phyloP scores from a whole-genome alignment of 2,888 invertebrate species.

The Artemia sinica region DNA sequence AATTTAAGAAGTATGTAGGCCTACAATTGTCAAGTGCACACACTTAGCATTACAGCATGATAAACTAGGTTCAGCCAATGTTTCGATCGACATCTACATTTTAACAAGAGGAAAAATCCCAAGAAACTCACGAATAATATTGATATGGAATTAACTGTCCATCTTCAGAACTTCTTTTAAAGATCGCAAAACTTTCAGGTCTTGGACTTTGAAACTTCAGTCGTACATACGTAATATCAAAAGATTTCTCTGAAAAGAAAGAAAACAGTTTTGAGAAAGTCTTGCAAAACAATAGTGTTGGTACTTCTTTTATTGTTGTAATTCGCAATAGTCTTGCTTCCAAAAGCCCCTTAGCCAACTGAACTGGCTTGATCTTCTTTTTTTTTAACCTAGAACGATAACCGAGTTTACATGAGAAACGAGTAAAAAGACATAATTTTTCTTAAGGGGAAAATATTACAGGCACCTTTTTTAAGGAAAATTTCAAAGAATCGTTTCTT shows the following conservation, averaged over 20 bases:
- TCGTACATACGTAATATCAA: constrained; percentile 89
- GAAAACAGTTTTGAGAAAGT: background rate
- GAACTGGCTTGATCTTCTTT: too few relatives aligned
- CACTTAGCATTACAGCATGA: too few relatives aligned
- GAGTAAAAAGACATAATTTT: too few relatives aligned
- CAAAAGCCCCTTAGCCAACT: too few relatives aligned
- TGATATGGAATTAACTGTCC: constrained; percentile 77
- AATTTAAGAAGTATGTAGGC: too few relatives aligned
- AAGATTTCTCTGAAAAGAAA: constrained; percentile 31
- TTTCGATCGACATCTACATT: background rate
- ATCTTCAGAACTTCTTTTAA: constrained; percentile 58
- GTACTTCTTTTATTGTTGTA: background rate
- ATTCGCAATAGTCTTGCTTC: background rate
- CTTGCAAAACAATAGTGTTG: background rate
- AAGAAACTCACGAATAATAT: constrained; percentile 51
- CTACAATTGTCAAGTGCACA: too few relatives aligned
- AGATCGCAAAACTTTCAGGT: constrained; percentile 92
- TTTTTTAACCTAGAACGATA: too few relatives aligned
- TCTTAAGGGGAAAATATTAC: too few relatives aligned
- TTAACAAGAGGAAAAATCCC: background rate
- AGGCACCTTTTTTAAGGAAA: too few relatives aligned
- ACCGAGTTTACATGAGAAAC: too few relatives aligned
- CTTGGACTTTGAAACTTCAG: constrained; percentile 85
- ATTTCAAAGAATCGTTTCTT: too few relatives aligned
- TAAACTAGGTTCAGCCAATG: too few relatives aligned